Evolutionary conservation across 2,113 vertebrate species (phyloP).

Genomic region (Mola mola): DNA sequence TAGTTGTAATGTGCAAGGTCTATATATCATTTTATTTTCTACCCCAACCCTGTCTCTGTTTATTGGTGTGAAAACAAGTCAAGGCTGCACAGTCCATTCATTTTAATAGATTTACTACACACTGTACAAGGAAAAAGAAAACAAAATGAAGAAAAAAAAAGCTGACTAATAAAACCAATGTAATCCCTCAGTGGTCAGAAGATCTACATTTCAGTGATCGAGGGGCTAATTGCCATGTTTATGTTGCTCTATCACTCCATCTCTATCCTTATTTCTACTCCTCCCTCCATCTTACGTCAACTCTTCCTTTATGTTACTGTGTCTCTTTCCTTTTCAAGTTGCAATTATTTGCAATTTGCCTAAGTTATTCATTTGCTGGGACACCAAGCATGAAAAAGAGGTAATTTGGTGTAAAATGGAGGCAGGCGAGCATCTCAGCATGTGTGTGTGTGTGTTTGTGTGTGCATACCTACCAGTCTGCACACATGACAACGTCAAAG

Average conservation of each 20-base stretch:
- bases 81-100: slow-evolving; percentile 9
- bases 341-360: slow-evolving; percentile 99
- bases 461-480: slow-evolving; percentile 92
- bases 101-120: background rate
- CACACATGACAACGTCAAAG: slow-evolving; percentile 99
- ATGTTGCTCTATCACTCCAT: slow-evolving; percentile 93
- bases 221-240: slow-evolving; percentile 96
- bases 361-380: slow-evolving; percentile 99
- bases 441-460: slow-evolving; percentile 49
- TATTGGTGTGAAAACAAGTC: slow-evolving; percentile 10
- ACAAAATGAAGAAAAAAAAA: background rate
- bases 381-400: slow-evolving; percentile 99
- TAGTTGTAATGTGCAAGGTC: background rate
- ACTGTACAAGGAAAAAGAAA: background rate
- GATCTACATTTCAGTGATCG: slow-evolving; percentile 92
- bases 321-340: slow-evolving; percentile 92
- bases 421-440: slow-evolving; percentile 59
- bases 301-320: slow-evolving; percentile 88
- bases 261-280: slow-evolving; percentile 81
- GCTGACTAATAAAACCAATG: slow-evolving; percentile 21
- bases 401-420: slow-evolving; percentile 98
- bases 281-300: slow-evolving; percentile 87
- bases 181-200: slow-evolving; percentile 84
- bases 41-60: background rate
- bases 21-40: background rate